phyloP scores from a whole-genome alignment of 2,113 vertebrate genomes.

The Reinhardtius hippoglossoides region DNA sequence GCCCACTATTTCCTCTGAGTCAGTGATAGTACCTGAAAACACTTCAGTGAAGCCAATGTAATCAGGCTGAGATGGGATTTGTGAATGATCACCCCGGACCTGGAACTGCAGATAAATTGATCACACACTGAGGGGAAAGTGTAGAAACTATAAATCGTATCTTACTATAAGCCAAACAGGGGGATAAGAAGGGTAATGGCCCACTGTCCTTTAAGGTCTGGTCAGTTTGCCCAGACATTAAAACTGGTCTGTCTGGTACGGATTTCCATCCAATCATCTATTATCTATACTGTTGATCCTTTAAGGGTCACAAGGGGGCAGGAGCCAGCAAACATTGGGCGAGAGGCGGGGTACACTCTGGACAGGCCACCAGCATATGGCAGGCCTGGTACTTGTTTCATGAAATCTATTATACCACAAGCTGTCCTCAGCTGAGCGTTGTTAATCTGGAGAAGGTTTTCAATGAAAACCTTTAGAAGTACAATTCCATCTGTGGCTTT shows the following conservation, averaged over 20 bases:
- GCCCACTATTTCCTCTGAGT: slow-evolving; percentile 16
- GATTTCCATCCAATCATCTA: too few species aligned
- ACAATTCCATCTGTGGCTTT: neutral
- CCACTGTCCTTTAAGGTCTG: neutral
- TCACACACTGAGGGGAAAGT: slow-evolving; percentile 5
- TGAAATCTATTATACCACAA: neutral
- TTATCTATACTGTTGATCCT: too few species aligned
- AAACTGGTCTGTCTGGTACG: neutral
- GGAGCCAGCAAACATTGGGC: too few species aligned
- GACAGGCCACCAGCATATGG: too few species aligned
- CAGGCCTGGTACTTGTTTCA: neutral
- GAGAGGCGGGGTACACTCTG: too few species aligned
- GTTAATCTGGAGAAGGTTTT: neutral
- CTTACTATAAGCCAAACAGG: neutral
- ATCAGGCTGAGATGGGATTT: neutral
- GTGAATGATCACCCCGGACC: slow-evolving; percentile 12
- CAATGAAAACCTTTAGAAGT: neutral
- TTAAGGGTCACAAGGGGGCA: too few species aligned
- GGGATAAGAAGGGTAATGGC: neutral
- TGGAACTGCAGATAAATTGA: slow-evolving; percentile 15
- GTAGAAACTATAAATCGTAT: neutral
- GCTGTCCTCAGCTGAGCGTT: neutral
- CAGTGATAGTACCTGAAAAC: slow-evolving; percentile 1
- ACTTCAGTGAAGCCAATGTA: slow-evolving; percentile 1
- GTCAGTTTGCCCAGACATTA: neutral